phyloP scores from a whole-genome alignment of 2,113 vertebrate genomes.

The Oncorhynchus keta region DNA sequence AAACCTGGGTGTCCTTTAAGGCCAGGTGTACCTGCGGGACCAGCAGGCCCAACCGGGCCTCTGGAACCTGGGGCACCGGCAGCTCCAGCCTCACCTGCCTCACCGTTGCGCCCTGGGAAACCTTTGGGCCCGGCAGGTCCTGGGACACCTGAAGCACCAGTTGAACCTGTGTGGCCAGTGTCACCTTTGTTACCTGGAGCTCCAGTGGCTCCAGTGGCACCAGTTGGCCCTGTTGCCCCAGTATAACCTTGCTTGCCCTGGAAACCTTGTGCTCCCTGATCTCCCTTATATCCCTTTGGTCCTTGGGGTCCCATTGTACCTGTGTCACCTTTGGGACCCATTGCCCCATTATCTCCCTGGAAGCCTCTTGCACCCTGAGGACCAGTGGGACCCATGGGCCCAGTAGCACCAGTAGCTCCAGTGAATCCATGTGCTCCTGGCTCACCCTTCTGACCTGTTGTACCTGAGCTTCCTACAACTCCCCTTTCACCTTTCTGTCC shows the following conservation, averaged over 20 bases:
- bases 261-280: conserved; percentile 76
- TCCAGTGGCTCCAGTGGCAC: conserved; percentile 83
- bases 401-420: conserved; percentile 74
- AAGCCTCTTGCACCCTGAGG: conserved; percentile 73
- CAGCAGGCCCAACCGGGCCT: conserved; percentile 83
- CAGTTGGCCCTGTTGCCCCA: conserved; percentile 84
- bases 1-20: conserved; percentile 87
- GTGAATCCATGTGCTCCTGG: conserved; percentile 72
- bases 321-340: conserved; percentile 79
- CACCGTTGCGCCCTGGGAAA: conserved; percentile 79
- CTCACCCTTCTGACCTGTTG: conserved; percentile 75
- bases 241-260: conserved; percentile 87
- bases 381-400: conserved; percentile 67
- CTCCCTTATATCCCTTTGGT: conserved; percentile 74
- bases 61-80: conserved; percentile 81
- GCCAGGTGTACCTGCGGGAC: conserved; percentile 82
- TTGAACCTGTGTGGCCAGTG: conserved; percentile 76
- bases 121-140: conserved; percentile 87
- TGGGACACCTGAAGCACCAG: conserved; percentile 82
- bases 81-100: conserved; percentile 76
- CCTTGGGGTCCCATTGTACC: conserved; percentile 71
- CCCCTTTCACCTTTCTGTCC: conserved; percentile 79
- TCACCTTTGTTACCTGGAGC: conserved; percentile 85
- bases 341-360: conserved; percentile 65
- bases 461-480: conserved; percentile 65